Conservation (phyloP, 2,113 vertebrate species). For the Tapirus terrestris region DNA sequence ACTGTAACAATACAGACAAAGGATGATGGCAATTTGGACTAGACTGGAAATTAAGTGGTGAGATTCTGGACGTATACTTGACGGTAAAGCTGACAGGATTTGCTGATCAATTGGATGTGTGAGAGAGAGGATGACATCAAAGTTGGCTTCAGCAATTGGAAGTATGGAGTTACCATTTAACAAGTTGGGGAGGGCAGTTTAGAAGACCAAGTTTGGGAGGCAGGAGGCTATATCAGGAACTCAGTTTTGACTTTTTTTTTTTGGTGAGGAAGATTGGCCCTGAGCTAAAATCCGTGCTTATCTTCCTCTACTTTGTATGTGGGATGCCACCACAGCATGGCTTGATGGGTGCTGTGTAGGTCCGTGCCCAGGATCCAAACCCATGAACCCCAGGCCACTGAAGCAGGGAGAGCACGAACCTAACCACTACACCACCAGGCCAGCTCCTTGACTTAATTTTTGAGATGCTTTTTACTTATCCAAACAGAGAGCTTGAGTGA, state of each 20-base stretch:
- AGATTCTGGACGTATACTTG: not conserved
- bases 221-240: not conserved
- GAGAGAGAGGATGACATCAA: fast-evolving
- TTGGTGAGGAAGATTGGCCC: no score
- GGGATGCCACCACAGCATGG: no score
- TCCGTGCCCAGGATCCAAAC: no score
- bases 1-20: fast-evolving
- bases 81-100: not conserved
- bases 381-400: no score
- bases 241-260: not conserved
- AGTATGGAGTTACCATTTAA: fast-evolving
- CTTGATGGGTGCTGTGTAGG: no score
- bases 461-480: not conserved
- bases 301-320: no score
- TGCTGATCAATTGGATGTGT: fast-evolving
- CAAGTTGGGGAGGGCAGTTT: fast-evolving
- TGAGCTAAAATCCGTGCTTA: no score
- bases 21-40: not conserved
- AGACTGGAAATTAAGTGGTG: no score
- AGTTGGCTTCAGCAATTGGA: fast-evolving
- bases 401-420: no score
- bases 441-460: not conserved
- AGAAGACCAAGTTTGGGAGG: not conserved
- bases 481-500: not conserved
- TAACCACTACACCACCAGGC: no score